Evolutionary conservation across 2,797 vertebrate genomes (phyloP), one percentile per base, ranked within the genome.

Genomic region (Schizothorax lantsangensis): DNA sequence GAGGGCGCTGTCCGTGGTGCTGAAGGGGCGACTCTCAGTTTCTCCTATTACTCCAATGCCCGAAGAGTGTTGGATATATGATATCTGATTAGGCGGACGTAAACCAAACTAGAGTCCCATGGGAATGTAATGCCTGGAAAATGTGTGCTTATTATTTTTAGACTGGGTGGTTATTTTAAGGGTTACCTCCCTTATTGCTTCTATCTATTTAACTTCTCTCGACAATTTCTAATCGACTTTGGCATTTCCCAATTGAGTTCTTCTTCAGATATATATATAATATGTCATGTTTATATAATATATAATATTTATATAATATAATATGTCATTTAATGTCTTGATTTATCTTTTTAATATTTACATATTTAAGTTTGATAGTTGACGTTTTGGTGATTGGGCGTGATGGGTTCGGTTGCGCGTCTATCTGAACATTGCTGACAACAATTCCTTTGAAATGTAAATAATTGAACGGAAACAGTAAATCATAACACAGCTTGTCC

Each of bases 1-100:
- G 0, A 30, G 4, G 17, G n/a, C 9, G 80, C 85, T 87, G 62
- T 83, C 85, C 72, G 12, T 36, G 80, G 85, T 87, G 47, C 85
- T 87, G 47, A 71, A 45, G 62, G 26, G 4, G 6, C 0, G 9
- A 21, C 17, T 47, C 11, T 54, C 10, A 33, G 1, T 80, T 43
- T 69, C n/a, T 30, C 21, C 12, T 9, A 8, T 68, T 57, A 21
- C 38, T 45, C 11, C 11, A 38, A 62, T 36, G 26, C 2, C 26
- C 1, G 12, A 62, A 38, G 11, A 26, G 36, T 59, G 7, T 7
- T 4, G 4, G 40, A 59, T 17, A 80, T 72, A 17, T 19, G 14
- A 11, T 45, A 45, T 19, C 49, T 4, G 9, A 59, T 79, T 26
- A 66, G 14, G 6, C 21, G 15, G 47, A 6, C 43, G 7, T 64